Evolutionary conservation across 1,140 invertebrate species (phyloP), one percentile per base, ranked within the genome.

Genomic region (Drosophila persimilis): DNA sequence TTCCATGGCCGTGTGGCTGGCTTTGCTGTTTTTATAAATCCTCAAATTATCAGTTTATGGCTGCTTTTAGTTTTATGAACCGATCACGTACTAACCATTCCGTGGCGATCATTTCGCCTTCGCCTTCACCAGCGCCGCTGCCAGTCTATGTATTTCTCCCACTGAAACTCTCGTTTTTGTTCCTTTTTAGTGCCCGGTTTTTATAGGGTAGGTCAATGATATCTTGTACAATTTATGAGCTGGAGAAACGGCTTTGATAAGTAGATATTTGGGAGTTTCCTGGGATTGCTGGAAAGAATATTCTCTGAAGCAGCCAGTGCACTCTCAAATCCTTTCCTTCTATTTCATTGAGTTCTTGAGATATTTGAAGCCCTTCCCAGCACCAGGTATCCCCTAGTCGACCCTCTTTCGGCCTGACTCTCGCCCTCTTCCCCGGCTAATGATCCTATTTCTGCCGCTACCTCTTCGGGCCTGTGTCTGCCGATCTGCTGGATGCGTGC

Each of bases 31-130:
- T 84, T 84, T 85, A 86, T 85, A 81, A 81, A 86, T 81, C 81
- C 78, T 85, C 83, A 88, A 81, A 86, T 86, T 88, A 86, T 86
- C 81, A 83, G 83, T 86, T 88, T 88, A 86, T 86, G 83, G 74
- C 55, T 67, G 74, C 80, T 84, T 86, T 86, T 81, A 83, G 83
- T 86, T 86, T 86, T 86, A 86, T 86, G 83, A 86, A 88, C 81
- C 83, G 78, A 86, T 86, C 81, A 86, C 81, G 81, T 86, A 88
- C 77, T 53, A 67, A 71, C 81, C 77, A 86, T 73, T 73, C 53
- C 39, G 65, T 29, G 51, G 45, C 65, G 65, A 66, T 48, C 65
- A 69, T 67, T 69, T 56, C 24, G 50, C 51, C 62, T 31, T 9
- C 31, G 31, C 8, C 31, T 67, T 62, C 62, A 51, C 63, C 63